Evolutionary conservation across 1,140 invertebrate genomes (phyloP).

Genomic region (Drosophila auraria): DNA sequence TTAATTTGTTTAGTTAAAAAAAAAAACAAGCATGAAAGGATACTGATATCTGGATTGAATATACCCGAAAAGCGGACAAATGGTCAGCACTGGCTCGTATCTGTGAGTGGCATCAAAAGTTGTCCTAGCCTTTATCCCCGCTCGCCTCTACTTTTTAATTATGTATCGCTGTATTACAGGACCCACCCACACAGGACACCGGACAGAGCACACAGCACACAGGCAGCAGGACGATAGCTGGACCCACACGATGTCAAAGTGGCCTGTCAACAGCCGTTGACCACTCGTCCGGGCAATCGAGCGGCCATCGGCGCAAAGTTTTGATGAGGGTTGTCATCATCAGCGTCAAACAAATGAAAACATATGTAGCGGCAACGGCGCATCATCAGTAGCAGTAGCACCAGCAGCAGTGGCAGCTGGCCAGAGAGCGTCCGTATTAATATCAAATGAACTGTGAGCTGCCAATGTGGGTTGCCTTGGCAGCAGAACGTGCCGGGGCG

Average conservation of each 20-base stretch:
- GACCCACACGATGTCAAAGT: conserved; percentile 69
- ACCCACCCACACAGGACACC: conserved; percentile 17
- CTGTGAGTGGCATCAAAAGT: conserved; percentile 65
- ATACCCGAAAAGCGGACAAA: background rate
- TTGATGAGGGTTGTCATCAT: conserved; percentile 82
- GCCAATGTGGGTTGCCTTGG: conserved; percentile 38
- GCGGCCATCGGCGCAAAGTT: conserved; percentile 75
- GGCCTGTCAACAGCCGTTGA: conserved; percentile 77
- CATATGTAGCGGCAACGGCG: conserved; percentile 73
- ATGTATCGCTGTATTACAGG: conserved; percentile 61
- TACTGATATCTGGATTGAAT: background rate
- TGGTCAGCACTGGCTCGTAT: conserved; percentile 8
- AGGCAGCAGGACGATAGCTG: conserved; percentile 22
- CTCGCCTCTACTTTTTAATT: conserved; percentile 64
- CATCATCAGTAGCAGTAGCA: conserved; percentile 7
- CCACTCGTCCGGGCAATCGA: conserved; percentile 73
- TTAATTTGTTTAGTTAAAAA: too few relatives aligned
- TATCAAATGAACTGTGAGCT: conserved; percentile 78
- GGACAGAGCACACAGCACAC: conserved; percentile 15
- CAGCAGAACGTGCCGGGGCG: conserved; percentile 31
- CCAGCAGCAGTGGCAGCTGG: conserved; percentile 9
- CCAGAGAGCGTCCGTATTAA: conserved; percentile 73
- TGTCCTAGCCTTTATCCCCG: conserved; percentile 47
- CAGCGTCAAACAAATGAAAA: conserved; percentile 83
- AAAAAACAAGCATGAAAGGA: too few relatives aligned